Percentiles rank a stretch among this genome's conserved stretches.
Evolutionary conservation across 2,888 invertebrate genomes (phyloP).

Genomic region (Crocallis elinguaria): DNA sequence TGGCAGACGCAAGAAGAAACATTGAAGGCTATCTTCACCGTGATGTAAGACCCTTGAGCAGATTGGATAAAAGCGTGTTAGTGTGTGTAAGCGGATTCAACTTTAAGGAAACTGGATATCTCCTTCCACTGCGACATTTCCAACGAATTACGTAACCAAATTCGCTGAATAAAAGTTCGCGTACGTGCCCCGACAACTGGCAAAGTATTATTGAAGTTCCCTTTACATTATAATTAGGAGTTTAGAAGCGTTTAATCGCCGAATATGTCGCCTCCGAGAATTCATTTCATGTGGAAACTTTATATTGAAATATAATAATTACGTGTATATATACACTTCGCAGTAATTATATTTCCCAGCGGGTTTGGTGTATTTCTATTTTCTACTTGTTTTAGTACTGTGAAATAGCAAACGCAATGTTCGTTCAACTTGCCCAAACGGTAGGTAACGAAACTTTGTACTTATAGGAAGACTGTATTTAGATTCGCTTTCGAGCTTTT

Average conservation of each 20-base stretch:
- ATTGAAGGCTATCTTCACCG: not conserved
- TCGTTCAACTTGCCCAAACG: not conserved
- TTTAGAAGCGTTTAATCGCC: conserved; percentile 64
- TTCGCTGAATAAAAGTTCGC: conserved; percentile 74
- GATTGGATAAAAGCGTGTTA: not conserved
- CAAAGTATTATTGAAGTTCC: conserved; percentile 70
- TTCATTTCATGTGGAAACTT: conserved; percentile 49
- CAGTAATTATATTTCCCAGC: conserved; percentile 18
- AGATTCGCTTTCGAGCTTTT: not conserved
- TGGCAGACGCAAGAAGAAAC: not conserved
- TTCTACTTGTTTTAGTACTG: not conserved
- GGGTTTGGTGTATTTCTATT: not conserved
- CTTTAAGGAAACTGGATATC: not conserved
- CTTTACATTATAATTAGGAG: conserved; percentile 69
- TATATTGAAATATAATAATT: conserved; percentile 47
- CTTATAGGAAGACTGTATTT: not conserved
- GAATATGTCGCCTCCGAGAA: conserved; percentile 55
- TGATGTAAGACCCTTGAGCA: not conserved
- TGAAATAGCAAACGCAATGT: not conserved
- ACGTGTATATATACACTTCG: conserved; percentile 30
- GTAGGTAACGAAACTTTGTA: not conserved
- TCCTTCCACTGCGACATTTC: conserved; percentile 40
- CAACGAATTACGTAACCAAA: conserved; percentile 78
- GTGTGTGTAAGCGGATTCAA: not conserved
- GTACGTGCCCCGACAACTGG: conserved; percentile 71